Conservation (phyloP, 2,113 vertebrate species). For the Ia io region DNA sequence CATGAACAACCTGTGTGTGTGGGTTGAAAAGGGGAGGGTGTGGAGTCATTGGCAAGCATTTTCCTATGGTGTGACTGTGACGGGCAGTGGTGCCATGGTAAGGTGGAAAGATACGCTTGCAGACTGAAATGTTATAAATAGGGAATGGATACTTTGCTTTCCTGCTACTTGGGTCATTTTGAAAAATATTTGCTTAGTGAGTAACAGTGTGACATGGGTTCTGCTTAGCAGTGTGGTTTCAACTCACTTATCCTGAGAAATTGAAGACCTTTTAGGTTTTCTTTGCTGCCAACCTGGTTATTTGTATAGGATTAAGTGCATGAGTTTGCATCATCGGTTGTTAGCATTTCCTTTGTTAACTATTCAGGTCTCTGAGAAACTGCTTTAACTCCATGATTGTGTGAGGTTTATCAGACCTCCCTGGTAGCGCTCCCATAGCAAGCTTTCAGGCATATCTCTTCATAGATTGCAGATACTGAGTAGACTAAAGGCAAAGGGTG, state of each 20-base stretch:
- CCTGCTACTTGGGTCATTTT: constrained; percentile 59
- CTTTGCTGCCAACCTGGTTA: neutral
- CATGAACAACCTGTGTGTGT: neutral
- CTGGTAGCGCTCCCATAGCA: neutral
- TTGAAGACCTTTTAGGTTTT: neutral
- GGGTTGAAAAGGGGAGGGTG: neutral
- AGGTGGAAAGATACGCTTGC: constrained; percentile 59
- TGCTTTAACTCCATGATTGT: neutral
- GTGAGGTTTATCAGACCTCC: neutral
- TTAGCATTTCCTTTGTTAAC: neutral
- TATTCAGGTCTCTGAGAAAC: constrained; percentile 25
- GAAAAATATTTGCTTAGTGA: constrained; percentile 74
- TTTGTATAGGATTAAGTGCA: neutral
- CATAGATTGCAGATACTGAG: neutral
- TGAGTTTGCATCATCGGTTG: neutral
- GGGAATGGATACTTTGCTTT: constrained; percentile 43
- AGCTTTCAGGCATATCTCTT: neutral
- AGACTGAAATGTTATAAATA: constrained; percentile 63
- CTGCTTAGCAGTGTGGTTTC: constrained; percentile 38
- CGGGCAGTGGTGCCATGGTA: neutral
- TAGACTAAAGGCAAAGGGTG: neutral
- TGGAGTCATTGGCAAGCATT: constrained; percentile 12
- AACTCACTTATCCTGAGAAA: constrained; percentile 27
- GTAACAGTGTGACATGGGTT: constrained; percentile 45
- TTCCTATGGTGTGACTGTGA: constrained; percentile 58